Evolutionary conservation across 2,113 vertebrate genomes (phyloP).

Genomic region (Carassius auratus): DNA sequence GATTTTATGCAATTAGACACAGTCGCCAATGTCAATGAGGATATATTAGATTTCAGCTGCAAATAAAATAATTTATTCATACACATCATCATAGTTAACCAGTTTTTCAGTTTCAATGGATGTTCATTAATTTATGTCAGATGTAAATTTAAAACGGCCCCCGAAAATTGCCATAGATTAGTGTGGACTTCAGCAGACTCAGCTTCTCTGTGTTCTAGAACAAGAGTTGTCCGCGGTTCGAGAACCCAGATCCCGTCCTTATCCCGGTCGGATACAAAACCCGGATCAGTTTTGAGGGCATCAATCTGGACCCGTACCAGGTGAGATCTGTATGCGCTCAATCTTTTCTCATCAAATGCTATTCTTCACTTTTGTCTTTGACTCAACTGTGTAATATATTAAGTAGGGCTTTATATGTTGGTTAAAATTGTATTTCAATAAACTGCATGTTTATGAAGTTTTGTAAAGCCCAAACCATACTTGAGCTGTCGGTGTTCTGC

Average conservation of each 20-base stretch:
- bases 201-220: slow-evolving; percentile 69
- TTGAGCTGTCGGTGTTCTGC: too few relatives aligned
- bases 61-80: slow-evolving; percentile 25
- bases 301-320: slow-evolving; percentile 78
- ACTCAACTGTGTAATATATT: background rate
- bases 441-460: background rate
- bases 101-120: slow-evolving; percentile 31
- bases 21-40: slow-evolving; percentile 9
- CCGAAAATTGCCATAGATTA: background rate
- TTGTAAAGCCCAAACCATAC: too few relatives aligned
- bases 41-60: background rate
- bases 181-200: too few relatives aligned
- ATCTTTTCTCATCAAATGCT: background rate
- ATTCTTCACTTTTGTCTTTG: background rate
- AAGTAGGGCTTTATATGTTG: too few relatives aligned
- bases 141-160: background rate
- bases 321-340: slow-evolving; percentile 56
- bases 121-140: slow-evolving; percentile 30
- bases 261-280: slow-evolving; percentile 86
- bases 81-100: background rate
- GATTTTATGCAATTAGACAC: slow-evolving; percentile 27
- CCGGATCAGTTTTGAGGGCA: slow-evolving; percentile 84
- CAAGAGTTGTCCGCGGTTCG: slow-evolving; percentile 86
- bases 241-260: slow-evolving; percentile 81
- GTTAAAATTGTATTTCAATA: too few relatives aligned